phyloP scores from a whole-genome alignment of 2,888 invertebrate species.

The Chaitophorus viminalis region DNA sequence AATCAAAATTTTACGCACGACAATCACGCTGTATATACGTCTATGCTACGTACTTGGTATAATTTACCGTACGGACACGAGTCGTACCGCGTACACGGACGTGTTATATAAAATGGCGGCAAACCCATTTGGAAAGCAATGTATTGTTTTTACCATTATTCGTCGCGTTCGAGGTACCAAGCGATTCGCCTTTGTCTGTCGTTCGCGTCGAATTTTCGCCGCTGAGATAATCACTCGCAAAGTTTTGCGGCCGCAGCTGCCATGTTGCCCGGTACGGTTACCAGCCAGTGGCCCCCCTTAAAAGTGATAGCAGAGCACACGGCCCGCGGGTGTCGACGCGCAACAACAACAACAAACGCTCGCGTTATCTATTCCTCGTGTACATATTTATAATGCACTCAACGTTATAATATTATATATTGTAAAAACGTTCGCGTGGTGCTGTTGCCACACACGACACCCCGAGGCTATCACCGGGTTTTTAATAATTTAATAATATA shows the following conservation, averaged over 20 bases:
- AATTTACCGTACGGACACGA: too few relatives aligned
- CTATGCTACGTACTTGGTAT: too few relatives aligned
- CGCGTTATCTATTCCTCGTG: constrained; percentile 39
- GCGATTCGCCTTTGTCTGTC: not conserved
- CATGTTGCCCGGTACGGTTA: not conserved
- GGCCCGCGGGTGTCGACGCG: constrained; percentile 11
- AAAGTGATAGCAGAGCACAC: constrained; percentile 33
- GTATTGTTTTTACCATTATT: not conserved
- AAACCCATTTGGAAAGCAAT: constrained; percentile 12
- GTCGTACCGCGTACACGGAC: not conserved
- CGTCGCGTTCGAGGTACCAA: not conserved
- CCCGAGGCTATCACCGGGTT: not conserved
- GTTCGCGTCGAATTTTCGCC: not conserved
- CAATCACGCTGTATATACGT: not conserved
- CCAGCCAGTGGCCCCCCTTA: not conserved
- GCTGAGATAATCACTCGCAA: not conserved
- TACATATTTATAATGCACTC: not conserved
- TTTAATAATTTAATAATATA: too few relatives aligned
- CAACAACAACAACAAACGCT: constrained; percentile 40
- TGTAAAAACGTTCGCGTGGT: not conserved
- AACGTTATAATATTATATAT: not conserved
- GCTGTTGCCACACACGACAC: not conserved
- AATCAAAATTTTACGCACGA: not conserved
- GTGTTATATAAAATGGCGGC: constrained; percentile 57
- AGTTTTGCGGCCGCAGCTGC: not conserved